Base-by-base conservation (phyloP, 35 echinoderm and acorn worm genomes). In the Lytechinus pictus region DNA sequence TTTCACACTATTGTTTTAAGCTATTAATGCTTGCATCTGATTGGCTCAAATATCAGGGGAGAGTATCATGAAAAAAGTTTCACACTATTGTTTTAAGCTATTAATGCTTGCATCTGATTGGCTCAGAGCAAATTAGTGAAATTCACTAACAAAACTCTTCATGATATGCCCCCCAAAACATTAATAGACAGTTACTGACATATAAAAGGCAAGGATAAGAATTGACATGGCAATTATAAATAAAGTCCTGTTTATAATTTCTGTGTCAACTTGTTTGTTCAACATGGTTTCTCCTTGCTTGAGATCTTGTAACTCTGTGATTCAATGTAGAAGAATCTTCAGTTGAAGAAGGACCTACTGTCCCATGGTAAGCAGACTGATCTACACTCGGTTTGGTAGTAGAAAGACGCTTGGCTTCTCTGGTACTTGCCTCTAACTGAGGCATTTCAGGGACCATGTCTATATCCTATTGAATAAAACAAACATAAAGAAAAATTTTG, bases 401-500 rank as follows among this genome's bases (percentile, higher is more conserved):
- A 79, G 66, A 24, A 79, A 14, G 66, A 24, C 19, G n/a, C n/a
- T 79, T 24, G 0, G 19, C n/a, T 79, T 24, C 66, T 24, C n/a
- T 79, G 19, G 66, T 79, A 0, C 1, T 24, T 24, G 66, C 19
- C 66, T 79, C n/a, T 79, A 8, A 4, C 19, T 52, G 8, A 14
- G 88, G 88, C n/a, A 90, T 90, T 44, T 21, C 88, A 90, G 88
- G 88, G 3, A 90, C 88, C 10, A 52, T 52, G 88, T 90, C 88
- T 51, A 90, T 90, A 29, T 90, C 16, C 88, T 90, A 21, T 90
- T 9, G 52, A 29, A 21, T 5, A 90, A 54, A 5, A 28, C 9
- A 90, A 54, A 52, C 28, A 52, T 51, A 90, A 29, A 19, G 16
- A 52, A 90, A 9, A 27, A 21, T 4, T 90, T 19, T 51, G 11